These are phyloP conservation scores for Leucoptera coffeella DNA, from an alignment of 2,888 invertebrate genomes.

Conservation along the genomic window DNA sequence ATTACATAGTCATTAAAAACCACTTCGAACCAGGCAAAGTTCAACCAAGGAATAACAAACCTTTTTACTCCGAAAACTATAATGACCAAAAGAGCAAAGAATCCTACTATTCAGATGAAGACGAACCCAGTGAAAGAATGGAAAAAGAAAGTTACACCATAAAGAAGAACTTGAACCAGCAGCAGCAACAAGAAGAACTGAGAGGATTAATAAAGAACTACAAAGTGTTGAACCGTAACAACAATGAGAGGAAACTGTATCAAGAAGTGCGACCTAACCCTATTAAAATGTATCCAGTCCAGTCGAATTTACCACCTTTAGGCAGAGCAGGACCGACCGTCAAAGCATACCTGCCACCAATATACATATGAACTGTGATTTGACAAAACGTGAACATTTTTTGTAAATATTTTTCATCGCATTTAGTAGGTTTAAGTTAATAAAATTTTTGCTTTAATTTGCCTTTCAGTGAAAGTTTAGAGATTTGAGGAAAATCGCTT, in stretches of 20 bases:
- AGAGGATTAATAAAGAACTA: slow-evolving; percentile 36
- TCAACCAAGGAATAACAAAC: slow-evolving; percentile 18
- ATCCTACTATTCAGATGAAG: slow-evolving; percentile 13
- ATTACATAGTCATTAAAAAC: slow-evolving; percentile 27
- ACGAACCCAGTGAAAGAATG: slow-evolving; percentile 6
- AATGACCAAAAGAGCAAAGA: slow-evolving; percentile 13
- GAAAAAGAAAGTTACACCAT: neutral
- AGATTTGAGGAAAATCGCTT: no score
- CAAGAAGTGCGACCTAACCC: slow-evolving; percentile 17
- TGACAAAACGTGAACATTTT: slow-evolving; percentile 6
- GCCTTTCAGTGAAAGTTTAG: slow-evolving; percentile 12
- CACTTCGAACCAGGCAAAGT: slow-evolving; percentile 32
- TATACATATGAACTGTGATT: slow-evolving; percentile 32
- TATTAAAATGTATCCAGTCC: slow-evolving; percentile 14
- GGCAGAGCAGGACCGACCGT: slow-evolving; percentile 38
- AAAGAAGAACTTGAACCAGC: slow-evolving; percentile 10
- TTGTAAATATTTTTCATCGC: slow-evolving; percentile 27
- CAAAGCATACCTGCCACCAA: slow-evolving; percentile 35
- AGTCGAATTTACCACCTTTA: slow-evolving; percentile 25
- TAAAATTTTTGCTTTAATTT: no score
- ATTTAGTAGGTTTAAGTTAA: slow-evolving; percentile 38
- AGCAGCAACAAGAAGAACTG: slow-evolving; percentile 23
- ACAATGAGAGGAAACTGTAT: slow-evolving; percentile 13
- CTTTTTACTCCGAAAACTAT: slow-evolving; percentile 10
- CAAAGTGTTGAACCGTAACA: slow-evolving; percentile 33